phyloP scores from a whole-genome alignment of 1,140 invertebrate species.

The Latrodectus geometricus region DNA sequence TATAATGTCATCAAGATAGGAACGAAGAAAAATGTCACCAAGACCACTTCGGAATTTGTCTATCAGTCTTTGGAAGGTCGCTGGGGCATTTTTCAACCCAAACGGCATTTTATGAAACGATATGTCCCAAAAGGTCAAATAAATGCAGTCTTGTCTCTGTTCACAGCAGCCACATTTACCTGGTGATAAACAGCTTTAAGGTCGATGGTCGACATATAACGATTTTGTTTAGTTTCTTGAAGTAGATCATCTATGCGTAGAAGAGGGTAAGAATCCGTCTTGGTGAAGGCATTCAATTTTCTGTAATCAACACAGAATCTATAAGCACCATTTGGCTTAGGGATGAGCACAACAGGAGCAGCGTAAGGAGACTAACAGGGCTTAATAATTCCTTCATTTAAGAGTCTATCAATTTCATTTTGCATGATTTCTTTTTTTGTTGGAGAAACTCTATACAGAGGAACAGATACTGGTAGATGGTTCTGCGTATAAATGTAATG shows the following conservation, averaged over 20 bases:
- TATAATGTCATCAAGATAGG: constrained; percentile 67
- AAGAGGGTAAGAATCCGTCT: constrained; percentile 72
- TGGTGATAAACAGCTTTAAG: constrained; percentile 71
- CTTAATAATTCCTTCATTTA: too few relatives aligned
- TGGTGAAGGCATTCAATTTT: too few relatives aligned
- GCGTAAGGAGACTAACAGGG: too few relatives aligned
- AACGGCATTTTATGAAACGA: constrained; percentile 64
- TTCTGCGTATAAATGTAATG: too few relatives aligned
- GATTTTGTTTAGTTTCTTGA: constrained; percentile 67
- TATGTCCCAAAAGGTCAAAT: constrained; percentile 67
- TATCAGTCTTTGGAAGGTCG: constrained; percentile 69
- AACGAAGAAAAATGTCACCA: constrained; percentile 62
- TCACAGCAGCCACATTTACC: constrained; percentile 66
- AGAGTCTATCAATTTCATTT: too few relatives aligned
- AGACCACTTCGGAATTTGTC: constrained; percentile 66
- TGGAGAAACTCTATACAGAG: too few relatives aligned
- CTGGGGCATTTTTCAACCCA: constrained; percentile 52
- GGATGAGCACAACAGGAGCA: too few relatives aligned
- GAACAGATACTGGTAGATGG: too few relatives aligned
- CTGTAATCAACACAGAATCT: too few relatives aligned
- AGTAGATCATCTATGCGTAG: constrained; percentile 71
- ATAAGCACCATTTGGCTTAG: too few relatives aligned
- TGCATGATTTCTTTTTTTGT: too few relatives aligned
- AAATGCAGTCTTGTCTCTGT: constrained; percentile 70
- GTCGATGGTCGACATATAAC: constrained; percentile 67